Evolutionary conservation across 2,113 vertebrate genomes (phyloP), one percentile per base, ranked within the genome.

Genomic region (Platanista minor): DNA sequence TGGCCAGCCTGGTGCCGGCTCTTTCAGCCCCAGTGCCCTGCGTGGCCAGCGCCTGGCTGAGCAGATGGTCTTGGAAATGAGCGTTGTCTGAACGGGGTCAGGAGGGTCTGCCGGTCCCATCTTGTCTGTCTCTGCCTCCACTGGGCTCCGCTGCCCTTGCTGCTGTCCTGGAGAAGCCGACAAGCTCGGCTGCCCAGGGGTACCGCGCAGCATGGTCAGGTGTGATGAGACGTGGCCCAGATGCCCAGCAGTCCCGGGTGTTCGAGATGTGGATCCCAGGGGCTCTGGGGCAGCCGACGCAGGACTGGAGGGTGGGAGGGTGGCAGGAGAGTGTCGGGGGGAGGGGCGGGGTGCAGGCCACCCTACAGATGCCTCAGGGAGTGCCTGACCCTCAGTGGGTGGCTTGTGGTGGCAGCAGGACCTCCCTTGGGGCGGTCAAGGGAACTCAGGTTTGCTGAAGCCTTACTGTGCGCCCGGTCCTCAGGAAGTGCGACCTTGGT

Each of bases 11-110:
- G 98, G 97, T 98, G 98, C 98, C 72, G 95, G 97, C 98, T 95
- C 94, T 97, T 98, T 98, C 98, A 98, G 98, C 98, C 98, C 98
- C 97, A 97, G 97, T 92, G 97, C 97, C 98, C 97, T 72, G 97
- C 72, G 97, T 0, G 74, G 97, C 97, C 98, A 43, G 66, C 77
- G 81, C 98, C 97, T 78, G 92, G 98, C 97, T 91, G 98, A 98
- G 97, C 98, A 99, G 98, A 98, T 98, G 98, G 98, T 96, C 97
- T 94, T 96, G 98, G 97, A 98, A 98, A 98, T 90, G 97, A 98
- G 96, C 0, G 0, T 20, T 33, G 94, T 39, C 97, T 95, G 96
- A 97, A 96, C 25, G 61, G 96, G 97, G 97, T 90, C 94, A 96
- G 94, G 91, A 97, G 96, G 98, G 98, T 96, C 97, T 95, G 92